These are phyloP conservation scores for Podargus strigoides DNA, from an alignment of 2,797 vertebrate genomes.

Conservation along the genomic window DNA sequence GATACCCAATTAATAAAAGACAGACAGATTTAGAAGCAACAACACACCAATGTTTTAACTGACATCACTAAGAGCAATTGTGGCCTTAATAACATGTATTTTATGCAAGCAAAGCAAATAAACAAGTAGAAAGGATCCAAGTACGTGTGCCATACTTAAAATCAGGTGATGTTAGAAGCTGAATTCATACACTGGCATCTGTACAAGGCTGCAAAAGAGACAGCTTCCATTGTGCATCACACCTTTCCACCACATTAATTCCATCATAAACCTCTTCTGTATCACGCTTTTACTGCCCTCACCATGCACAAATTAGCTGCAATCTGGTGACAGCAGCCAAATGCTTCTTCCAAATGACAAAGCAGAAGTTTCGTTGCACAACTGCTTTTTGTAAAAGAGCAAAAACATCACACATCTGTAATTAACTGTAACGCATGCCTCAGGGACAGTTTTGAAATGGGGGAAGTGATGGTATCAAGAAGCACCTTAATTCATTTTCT, in stretches of 20 bases:
- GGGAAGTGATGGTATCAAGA: background rate
- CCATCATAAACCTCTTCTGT: background rate
- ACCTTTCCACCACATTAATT: background rate
- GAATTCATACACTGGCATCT: background rate
- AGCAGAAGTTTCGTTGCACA: background rate
- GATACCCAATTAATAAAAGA: background rate
- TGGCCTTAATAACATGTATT: background rate
- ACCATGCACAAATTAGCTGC: background rate
- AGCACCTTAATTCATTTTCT: conserved; percentile 11
- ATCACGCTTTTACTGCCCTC: background rate
- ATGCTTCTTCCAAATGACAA: background rate
- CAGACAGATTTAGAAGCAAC: background rate
- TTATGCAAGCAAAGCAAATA: background rate
- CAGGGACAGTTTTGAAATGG: background rate
- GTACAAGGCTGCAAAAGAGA: background rate
- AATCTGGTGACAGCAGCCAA: background rate
- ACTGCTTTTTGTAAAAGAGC: background rate
- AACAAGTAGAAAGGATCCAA: background rate
- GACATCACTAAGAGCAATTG: background rate
- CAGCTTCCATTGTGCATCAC: background rate
- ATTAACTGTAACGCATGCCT: background rate
- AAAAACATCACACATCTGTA: background rate
- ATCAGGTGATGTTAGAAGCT: background rate
- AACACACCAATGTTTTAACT: background rate
- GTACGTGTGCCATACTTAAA: background rate